Conservation (phyloP, 2,113 vertebrate species). For the Synodontis membranacea region DNA sequence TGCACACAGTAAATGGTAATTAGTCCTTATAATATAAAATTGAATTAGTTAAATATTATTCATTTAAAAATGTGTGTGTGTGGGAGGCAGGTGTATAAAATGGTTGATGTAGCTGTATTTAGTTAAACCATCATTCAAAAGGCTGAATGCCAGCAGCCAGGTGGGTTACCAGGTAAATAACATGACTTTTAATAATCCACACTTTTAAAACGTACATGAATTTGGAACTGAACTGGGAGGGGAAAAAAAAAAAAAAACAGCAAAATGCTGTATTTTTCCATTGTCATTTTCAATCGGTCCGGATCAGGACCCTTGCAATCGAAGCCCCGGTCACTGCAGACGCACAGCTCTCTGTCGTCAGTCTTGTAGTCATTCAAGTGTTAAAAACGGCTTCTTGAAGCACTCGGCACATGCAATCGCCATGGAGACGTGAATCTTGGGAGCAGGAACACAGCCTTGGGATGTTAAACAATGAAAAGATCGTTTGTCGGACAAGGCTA, state of each 20-base stretch:
- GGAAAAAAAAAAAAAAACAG: neutral
- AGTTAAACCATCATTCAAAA: neutral
- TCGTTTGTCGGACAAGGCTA: constrained; percentile 48
- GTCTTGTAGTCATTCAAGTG: constrained; percentile 25
- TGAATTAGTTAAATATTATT: neutral
- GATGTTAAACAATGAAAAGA: constrained; percentile 67
- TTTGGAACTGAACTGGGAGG: neutral
- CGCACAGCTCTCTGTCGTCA: constrained; percentile 36
- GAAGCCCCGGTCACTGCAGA: constrained; percentile 62
- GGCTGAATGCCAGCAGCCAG: neutral
- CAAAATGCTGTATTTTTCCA: neutral
- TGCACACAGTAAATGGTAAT: neutral
- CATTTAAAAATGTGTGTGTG: neutral
- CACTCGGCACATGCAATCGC: constrained; percentile 47
- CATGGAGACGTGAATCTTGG: constrained; percentile 56
- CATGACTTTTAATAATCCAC: neutral
- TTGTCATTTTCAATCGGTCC: neutral
- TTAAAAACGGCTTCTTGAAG: constrained; percentile 52
- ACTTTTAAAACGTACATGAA: neutral
- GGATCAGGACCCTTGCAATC: constrained; percentile 35
- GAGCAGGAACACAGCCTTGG: constrained; percentile 53
- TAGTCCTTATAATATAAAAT: neutral
- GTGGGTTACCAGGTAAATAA: neutral
- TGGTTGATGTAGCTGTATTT: neutral
- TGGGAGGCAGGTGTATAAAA: neutral